Base-by-base conservation (phyloP, 2,113 vertebrate genomes). In the Myotis davidii region DNA sequence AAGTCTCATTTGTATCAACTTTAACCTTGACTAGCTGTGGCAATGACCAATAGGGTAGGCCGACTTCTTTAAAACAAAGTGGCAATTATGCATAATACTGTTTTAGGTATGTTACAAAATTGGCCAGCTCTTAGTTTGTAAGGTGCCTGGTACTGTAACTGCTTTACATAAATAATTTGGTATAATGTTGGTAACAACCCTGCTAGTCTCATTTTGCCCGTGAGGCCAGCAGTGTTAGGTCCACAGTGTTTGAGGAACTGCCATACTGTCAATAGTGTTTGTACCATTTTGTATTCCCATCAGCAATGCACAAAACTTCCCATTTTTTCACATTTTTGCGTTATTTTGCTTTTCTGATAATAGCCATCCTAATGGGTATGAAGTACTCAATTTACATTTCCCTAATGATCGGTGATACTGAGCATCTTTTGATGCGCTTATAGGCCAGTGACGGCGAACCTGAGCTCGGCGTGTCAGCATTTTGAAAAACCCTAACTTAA, bases 21-120 rank as follows among this genome's bases (percentile, higher is more conserved):
- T 87, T 86, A 18, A 52, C 65, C 70, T 87, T 83, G 86, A 92
- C 11, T 86, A 67, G 32, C 87, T 42, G 14, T 79, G 27, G 84
- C 72, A 83, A 50, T 87, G 59, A 87, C 45, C 25, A 65, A 39
- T 84, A 76, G 37, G 21, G 45, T 64, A 77, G 12, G 50, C 42
- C 39, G 73, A 67, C 39, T 91, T 85, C 65, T 34, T 34, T n/a
- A 14, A 20, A 50, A 70, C 64, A 56, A 27, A 48, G 6, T 76
- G 65, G 84, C 25, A 34, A 32, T 90, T 67, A 73, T 74, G 52
- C 17, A n/a, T 52, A 52, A 65, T 74, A 25, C 70, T 45, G 27
- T 84, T 86, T 73, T 78, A 92, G 42, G 37, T 42, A 56, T 91
- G 74, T 77, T 88, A 65, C 12, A 88, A 54, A 95, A 73, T 77